Base-by-base conservation (phyloP, 2,797 vertebrate genomes). In the Xiphophorus birchmanni region DNA sequence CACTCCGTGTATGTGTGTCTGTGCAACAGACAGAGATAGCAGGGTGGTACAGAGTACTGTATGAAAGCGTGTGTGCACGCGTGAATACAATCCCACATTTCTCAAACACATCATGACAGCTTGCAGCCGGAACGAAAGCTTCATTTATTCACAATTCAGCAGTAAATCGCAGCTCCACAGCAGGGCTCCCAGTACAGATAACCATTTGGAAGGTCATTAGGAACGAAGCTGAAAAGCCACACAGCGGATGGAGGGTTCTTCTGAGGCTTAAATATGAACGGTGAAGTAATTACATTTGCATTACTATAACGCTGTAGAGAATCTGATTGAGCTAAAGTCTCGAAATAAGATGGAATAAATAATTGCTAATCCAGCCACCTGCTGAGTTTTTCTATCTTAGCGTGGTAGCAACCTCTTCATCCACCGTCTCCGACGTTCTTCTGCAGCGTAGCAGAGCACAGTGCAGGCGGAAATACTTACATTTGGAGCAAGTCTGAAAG, bases 81-180 rank as follows among this genome's bases (percentile, higher is more conserved):
- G 85, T 92, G 93, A 92, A 81, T 82, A 90, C 90, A 84, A 86
- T 87, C 82, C 90, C 12, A 11, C 82, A 88, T 90, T 87, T 47
- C 90, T 90, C 90, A 93, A 94, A 94, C 86, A 88, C 82, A 90
- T 95, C 90, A 77, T 93, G 94, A 94, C 94, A 94, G 94, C 92
- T 90, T 93, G 89, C 94, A 93, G 93, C 90, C 79, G 52, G 93
- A 94, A 92, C 77, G 75, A 92, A 93, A 93, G 92, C 88, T 90
- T 91, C 83, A 93, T 95, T 94, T 95, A 91, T 92, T 91, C 93
- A 92, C 91, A 93, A 94, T 94, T 91, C 94, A 90, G 88, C 90
- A 87, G 90, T 92, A 89, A 94, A 90, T 92, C 79, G 35, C 80
- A 86, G 88, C 79, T 82, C 81, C 91, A 65, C 92, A 92, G 91